Conservation (phyloP, 2,113 vertebrate species). For the Nothoprocta perdicaria region DNA sequence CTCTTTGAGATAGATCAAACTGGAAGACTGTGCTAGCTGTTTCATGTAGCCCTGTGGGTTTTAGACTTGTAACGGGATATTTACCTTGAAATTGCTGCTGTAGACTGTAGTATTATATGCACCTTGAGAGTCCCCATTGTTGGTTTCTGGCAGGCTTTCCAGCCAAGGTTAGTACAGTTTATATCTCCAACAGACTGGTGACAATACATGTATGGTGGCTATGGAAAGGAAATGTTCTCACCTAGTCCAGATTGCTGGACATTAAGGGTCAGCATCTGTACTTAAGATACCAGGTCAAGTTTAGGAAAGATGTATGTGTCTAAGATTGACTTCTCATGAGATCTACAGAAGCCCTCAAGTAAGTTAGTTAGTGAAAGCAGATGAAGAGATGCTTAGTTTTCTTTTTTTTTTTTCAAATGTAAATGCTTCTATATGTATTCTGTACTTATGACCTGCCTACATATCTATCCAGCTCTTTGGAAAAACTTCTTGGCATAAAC, state of each 20-base stretch:
- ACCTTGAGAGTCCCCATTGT: not conserved
- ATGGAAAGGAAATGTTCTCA: not conserved
- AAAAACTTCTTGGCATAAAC: not conserved
- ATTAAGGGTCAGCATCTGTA: not conserved
- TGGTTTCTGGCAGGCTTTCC: not conserved
- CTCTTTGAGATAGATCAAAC: slow-evolving; percentile 11
- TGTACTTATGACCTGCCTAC: not conserved
- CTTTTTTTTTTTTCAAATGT: not conserved
- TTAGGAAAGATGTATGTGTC: not conserved
- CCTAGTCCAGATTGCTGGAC: not conserved
- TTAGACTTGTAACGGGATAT: not conserved
- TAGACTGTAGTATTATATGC: not conserved
- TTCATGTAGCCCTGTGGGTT: slow-evolving; percentile 2
- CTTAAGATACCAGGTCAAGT: not conserved
- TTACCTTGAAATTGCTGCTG: not conserved
- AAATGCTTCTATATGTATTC: not conserved
- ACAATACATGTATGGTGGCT: not conserved
- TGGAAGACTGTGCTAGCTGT: not conserved
- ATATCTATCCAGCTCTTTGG: not conserved
- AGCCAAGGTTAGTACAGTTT: not conserved
- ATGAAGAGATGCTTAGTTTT: not conserved
- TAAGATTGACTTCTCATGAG: not conserved
- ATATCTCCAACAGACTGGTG: not conserved
- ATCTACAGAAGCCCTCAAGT: not conserved
- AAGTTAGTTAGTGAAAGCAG: not conserved